Evolutionary conservation across 53 echinoderm and acorn worm genomes (phyloP).

Genomic region (Paelopatides confundens): DNA sequence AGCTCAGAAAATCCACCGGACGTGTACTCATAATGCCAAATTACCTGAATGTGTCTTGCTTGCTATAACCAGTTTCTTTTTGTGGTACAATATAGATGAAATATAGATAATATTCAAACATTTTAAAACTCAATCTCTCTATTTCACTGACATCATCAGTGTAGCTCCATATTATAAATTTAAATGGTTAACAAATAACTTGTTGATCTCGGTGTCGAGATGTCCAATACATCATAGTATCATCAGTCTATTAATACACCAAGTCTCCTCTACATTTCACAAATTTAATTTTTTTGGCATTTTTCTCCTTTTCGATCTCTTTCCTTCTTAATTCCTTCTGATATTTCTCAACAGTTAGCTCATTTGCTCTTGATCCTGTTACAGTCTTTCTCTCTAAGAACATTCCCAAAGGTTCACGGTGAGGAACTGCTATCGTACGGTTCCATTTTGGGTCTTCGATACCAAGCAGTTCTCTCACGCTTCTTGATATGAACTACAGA

Average conservation of each 20-base stretch:
- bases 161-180: too few relatives aligned
- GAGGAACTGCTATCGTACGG: conserved; percentile 91
- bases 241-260: conserved; percentile 1
- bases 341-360: conserved; percentile 82
- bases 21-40: too few relatives aligned
- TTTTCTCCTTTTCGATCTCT: conserved; percentile 72
- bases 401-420: conserved; percentile 90
- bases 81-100: too few relatives aligned
- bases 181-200: too few relatives aligned
- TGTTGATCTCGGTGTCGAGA: too few relatives aligned
- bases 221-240: too few relatives aligned
- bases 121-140: too few relatives aligned
- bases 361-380: conserved; percentile 78
- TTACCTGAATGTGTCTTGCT: too few relatives aligned
- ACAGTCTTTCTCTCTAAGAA: conserved; percentile 95
- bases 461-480: conserved; percentile 79
- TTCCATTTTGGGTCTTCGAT: conserved; percentile 98
- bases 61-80: too few relatives aligned
- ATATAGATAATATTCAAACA: too few relatives aligned
- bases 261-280: conserved; percentile 24
- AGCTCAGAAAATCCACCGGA: too few relatives aligned
- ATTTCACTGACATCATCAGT: too few relatives aligned
- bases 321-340: conserved; percentile 84
- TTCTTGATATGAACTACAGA: conserved; percentile 81
- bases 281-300: conserved; percentile 23